phyloP scores from a whole-genome alignment of 2,113 vertebrate species.

The Spea multiplicata region DNA sequence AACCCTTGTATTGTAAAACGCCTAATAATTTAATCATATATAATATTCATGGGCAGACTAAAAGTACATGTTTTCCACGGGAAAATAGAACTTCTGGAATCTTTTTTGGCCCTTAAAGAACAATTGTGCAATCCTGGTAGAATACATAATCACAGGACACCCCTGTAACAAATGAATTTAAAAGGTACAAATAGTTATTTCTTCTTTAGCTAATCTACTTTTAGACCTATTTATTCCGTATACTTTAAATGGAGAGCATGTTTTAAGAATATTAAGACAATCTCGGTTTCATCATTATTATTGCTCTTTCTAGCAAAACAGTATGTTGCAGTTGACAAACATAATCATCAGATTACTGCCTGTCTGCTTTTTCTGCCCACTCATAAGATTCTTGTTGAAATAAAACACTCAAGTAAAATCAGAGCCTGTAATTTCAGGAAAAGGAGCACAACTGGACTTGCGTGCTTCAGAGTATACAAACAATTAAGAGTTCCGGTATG shows the following conservation, averaged over 20 bases:
- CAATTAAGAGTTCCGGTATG: no score
- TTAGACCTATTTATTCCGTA: constrained; percentile 5
- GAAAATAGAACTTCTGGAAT: no score
- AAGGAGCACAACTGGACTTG: not conserved
- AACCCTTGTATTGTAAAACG: no score
- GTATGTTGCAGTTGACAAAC: not conserved
- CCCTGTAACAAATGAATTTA: constrained; percentile 8
- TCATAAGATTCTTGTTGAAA: not conserved
- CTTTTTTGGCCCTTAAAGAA: no score
- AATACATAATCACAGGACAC: not conserved
- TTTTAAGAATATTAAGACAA: constrained; percentile 41
- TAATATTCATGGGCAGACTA: no score
- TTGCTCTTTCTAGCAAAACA: constrained; percentile 22
- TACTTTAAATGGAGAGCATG: constrained; percentile 21
- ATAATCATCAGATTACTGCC: constrained; percentile 23
- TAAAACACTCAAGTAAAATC: not conserved
- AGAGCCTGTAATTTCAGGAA: not conserved
- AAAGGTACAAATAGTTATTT: constrained; percentile 9
- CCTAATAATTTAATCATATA: no score
- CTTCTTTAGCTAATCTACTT: constrained; percentile 27
- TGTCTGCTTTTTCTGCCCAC: not conserved
- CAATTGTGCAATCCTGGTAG: no score
- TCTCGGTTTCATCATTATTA: constrained; percentile 23
- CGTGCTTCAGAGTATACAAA: no score
- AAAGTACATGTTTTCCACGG: no score